Conservation (phyloP, 2,888 invertebrate species). For the Drosophila infuscata region DNA sequence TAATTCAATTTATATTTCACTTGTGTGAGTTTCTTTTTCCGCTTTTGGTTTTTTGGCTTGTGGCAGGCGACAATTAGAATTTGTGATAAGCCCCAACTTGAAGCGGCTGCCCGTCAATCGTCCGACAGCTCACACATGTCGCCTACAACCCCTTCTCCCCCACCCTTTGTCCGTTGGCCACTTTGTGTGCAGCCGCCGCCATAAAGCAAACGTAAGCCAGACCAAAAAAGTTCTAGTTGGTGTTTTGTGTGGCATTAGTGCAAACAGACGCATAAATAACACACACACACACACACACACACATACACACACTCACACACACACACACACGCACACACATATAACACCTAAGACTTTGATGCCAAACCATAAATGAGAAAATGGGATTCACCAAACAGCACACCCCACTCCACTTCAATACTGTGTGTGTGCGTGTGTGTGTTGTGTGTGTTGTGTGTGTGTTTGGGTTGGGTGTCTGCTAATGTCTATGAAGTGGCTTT, state of each 20-base stretch:
- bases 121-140: conserved; percentile 35
- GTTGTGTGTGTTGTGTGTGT: not conserved
- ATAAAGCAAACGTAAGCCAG: conserved; percentile 53
- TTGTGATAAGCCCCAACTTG: conserved; percentile 74
- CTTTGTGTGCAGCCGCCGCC: conserved; percentile 33
- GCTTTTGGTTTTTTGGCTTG: conserved; percentile 35
- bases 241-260: conserved; percentile 70
- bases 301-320: not conserved
- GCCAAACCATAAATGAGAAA: conserved; percentile 26
- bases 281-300: conserved; percentile 34
- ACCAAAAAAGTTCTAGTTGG: conserved; percentile 41
- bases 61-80: conserved; percentile 74
- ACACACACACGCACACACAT: conserved; percentile 18
- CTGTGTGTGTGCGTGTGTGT: not conserved
- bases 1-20: conserved; percentile 77
- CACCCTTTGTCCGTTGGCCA: not conserved
- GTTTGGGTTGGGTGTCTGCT: conserved; percentile 46
- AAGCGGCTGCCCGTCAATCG: conserved; percentile 63
- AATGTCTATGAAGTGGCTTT: conserved; percentile 72
- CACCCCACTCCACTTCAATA: not conserved
- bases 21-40: conserved; percentile 15
- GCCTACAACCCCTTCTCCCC: not conserved
- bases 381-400: conserved; percentile 1
- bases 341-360: conserved; percentile 72
- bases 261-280: conserved; percentile 80